Conservation (phyloP, 2,888 invertebrate genomes). For the Microplitis deprimator region DNA sequence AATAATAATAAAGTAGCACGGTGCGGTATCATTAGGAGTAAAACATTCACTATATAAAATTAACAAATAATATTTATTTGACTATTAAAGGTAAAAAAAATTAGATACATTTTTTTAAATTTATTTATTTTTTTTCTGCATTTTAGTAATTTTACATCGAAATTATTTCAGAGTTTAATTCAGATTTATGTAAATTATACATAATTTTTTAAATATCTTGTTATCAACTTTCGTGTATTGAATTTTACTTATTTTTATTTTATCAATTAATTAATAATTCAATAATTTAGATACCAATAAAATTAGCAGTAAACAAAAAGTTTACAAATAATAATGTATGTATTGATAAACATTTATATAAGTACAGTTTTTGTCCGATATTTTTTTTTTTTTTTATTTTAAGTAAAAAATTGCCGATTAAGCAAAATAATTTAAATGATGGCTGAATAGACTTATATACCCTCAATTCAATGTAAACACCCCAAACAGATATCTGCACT, state of each 20-base stretch:
- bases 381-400: conserved; percentile 17
- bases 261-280: conserved; percentile 13
- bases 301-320: conserved; percentile 28
- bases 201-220: conserved; percentile 40
- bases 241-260: conserved; percentile 18
- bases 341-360: conserved; percentile 13
- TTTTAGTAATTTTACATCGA: background rate
- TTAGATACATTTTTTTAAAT: background rate
- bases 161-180: background rate
- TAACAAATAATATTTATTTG: too few relatives aligned
- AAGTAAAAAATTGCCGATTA: conserved; percentile 13
- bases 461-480: too few relatives aligned
- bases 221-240: conserved; percentile 1
- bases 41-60: too few relatives aligned
- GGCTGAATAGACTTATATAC: conserved; percentile 17
- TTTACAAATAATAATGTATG: conserved; percentile 17
- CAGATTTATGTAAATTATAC: background rate
- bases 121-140: background rate
- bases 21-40: background rate
- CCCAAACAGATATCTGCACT: too few relatives aligned
- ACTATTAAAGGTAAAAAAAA: background rate
- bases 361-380: background rate
- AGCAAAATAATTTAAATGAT: conserved; percentile 5
- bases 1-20: conserved; percentile 10
- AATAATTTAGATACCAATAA: conserved; percentile 25